Conservation (phyloP, 2,888 invertebrate genomes). For the Epinotia ramella region DNA sequence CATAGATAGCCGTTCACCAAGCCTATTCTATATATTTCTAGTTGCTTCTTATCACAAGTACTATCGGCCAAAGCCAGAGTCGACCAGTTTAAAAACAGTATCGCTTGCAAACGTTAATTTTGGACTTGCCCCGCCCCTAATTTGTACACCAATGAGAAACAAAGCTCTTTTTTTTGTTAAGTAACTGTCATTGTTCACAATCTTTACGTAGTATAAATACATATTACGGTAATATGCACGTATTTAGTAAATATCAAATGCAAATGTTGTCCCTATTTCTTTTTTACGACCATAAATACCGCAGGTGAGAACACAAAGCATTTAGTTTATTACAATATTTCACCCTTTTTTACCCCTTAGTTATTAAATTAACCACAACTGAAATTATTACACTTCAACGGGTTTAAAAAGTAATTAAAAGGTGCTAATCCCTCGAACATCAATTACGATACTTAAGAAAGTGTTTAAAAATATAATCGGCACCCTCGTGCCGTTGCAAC, state of each 20-base stretch:
- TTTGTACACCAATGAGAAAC: too few relatives aligned
- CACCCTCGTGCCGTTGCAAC: conserved; percentile 37
- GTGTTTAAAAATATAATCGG: conserved; percentile 45
- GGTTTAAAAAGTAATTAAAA: conserved; percentile 38
- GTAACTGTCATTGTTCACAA: too few relatives aligned
- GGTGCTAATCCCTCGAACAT: conserved; percentile 41
- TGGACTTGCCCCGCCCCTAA: too few relatives aligned
- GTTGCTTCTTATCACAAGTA: background rate
- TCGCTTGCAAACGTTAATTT: too few relatives aligned
- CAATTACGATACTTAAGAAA: conserved; percentile 43
- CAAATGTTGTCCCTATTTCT: background rate
- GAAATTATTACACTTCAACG: conserved; percentile 34
- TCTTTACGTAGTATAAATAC: too few relatives aligned
- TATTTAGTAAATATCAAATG: background rate
- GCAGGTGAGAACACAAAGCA: background rate
- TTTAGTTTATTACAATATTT: background rate
- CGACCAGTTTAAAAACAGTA: too few relatives aligned
- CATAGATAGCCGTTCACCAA: background rate
- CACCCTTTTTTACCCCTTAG: conserved; percentile 1
- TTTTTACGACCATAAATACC: background rate
- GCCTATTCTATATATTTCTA: background rate
- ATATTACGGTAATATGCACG: too few relatives aligned
- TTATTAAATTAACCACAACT: conserved; percentile 11
- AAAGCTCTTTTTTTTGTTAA: too few relatives aligned
- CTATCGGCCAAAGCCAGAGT: too few relatives aligned